Evolutionary conservation across 1,140 invertebrate genomes (phyloP).

Genomic region (Zaprionus tsacasi): DNA sequence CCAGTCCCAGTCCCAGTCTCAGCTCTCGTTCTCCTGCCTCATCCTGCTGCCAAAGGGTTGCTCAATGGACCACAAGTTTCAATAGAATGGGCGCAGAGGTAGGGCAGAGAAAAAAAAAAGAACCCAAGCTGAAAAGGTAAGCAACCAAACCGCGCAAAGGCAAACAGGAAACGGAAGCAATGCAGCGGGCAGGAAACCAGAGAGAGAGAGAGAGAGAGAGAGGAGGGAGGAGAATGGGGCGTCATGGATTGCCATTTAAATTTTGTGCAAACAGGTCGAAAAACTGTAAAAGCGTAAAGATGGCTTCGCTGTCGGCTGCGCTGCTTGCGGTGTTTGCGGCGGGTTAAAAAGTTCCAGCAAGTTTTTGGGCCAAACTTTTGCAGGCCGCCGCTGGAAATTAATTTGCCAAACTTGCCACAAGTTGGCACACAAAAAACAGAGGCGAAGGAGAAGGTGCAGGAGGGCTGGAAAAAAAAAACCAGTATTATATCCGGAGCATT

Average conservation of each 20-base stretch:
- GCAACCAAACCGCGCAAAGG: constrained; percentile 64
- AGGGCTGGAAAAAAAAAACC: not conserved
- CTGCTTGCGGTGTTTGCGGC: constrained; percentile 73
- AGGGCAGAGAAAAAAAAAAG: constrained; percentile 27
- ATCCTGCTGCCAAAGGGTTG: constrained; percentile 34
- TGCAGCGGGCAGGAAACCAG: not conserved
- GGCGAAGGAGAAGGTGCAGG: not conserved
- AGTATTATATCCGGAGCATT: constrained; percentile 40
- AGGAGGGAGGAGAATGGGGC: no score
- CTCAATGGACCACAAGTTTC: constrained; percentile 57
- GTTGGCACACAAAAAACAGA: constrained; percentile 43
- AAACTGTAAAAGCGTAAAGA: constrained; percentile 81
- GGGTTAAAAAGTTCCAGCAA: constrained; percentile 80
- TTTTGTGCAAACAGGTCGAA: constrained; percentile 81
- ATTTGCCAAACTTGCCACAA: constrained; percentile 81
- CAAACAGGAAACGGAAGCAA: constrained; percentile 74
- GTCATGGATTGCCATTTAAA: constrained; percentile 69
- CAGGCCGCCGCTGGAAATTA: constrained; percentile 77
- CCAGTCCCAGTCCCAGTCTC: constrained; percentile 2
- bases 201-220: not conserved
- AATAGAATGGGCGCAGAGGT: constrained; percentile 44
- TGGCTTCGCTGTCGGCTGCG: constrained; percentile 56
- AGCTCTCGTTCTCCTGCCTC: not conserved
- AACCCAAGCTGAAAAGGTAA: constrained; percentile 71
- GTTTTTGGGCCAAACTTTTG: constrained; percentile 70